Conservation (phyloP, 2,797 vertebrate species). For the Macroramphosus scolopax region DNA sequence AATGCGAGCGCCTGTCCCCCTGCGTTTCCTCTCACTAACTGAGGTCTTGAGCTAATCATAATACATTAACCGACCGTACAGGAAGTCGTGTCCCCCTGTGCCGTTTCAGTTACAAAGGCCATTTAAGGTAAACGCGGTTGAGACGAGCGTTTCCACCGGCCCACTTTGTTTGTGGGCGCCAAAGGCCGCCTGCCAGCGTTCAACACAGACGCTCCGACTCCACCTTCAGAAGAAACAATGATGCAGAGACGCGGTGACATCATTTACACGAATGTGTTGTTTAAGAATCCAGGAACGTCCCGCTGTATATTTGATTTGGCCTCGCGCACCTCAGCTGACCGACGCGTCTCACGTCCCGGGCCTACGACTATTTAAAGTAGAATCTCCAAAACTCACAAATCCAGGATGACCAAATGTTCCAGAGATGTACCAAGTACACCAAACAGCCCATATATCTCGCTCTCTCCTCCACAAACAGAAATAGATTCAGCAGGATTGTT, state of each 20-base stretch:
- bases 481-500: conserved; percentile 91
- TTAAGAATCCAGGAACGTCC: conserved; percentile 90
- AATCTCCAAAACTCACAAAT: conserved; percentile 99
- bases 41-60: conserved; percentile 60
- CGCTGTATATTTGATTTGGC: conserved; percentile 99
- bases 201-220: conserved; percentile 63
- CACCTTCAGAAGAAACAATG: conserved; percentile 73
- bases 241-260: conserved; percentile 84
- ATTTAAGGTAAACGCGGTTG: conserved; percentile 57
- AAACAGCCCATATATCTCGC: conserved; percentile 93
- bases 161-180: conserved; percentile 46
- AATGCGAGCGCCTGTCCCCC: conserved; percentile 35
- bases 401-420: conserved; percentile 89
- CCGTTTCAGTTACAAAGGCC: conserved; percentile 54
- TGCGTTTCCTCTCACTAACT: conserved; percentile 57
- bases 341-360: conserved; percentile 90
- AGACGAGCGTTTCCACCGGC: conserved; percentile 49
- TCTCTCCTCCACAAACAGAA: conserved; percentile 92
- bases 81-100: conserved; percentile 59
- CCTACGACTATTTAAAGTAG: conserved; percentile 94
- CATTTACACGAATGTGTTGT: conserved; percentile 92
- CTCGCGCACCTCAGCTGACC: conserved; percentile 76
- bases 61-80: conserved; percentile 66
- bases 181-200: conserved; percentile 38
- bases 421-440: conserved; percentile 85